Percentiles rank a stretch among this genome's conserved stretches.
Evolutionary conservation across 2,113 vertebrate genomes (phyloP).

Genomic region (Bambusicola thoracicus): DNA sequence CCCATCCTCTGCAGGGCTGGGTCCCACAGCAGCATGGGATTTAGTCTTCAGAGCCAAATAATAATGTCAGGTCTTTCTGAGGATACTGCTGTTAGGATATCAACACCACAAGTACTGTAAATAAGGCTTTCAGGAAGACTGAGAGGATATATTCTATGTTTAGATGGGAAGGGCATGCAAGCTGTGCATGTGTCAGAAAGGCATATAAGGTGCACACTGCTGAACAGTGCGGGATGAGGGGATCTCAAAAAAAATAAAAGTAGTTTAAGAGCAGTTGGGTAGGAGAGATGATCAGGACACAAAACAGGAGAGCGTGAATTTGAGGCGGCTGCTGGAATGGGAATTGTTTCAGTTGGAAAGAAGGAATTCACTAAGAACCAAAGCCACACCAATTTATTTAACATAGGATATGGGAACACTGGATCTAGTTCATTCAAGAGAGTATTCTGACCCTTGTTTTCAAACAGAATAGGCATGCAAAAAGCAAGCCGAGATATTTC

Average conservation of each 20-base stretch:
- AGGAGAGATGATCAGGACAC: background rate
- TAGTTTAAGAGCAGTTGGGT: background rate
- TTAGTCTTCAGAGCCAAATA: background rate
- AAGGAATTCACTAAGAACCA: background rate
- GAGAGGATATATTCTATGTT: background rate
- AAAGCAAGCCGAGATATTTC: background rate
- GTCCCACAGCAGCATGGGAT: background rate
- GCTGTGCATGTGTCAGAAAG: background rate
- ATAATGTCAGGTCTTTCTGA: background rate
- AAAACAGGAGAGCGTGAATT: background rate
- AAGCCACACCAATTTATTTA: too few species aligned
- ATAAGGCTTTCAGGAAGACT: background rate
- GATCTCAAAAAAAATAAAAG: background rate
- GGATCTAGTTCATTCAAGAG: background rate
- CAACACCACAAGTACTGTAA: background rate
- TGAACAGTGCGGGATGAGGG: background rate
- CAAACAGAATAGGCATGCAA: background rate
- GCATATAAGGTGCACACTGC: background rate
- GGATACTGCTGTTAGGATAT: background rate
- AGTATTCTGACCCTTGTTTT: background rate
- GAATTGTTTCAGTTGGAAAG: background rate
- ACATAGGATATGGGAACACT: background rate
- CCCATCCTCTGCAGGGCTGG: background rate
- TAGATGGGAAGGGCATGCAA: background rate
- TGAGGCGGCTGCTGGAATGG: background rate